These are phyloP conservation scores for Cathartes aura DNA, from an alignment of 2,113 vertebrate species.

Conservation along the genomic window DNA sequence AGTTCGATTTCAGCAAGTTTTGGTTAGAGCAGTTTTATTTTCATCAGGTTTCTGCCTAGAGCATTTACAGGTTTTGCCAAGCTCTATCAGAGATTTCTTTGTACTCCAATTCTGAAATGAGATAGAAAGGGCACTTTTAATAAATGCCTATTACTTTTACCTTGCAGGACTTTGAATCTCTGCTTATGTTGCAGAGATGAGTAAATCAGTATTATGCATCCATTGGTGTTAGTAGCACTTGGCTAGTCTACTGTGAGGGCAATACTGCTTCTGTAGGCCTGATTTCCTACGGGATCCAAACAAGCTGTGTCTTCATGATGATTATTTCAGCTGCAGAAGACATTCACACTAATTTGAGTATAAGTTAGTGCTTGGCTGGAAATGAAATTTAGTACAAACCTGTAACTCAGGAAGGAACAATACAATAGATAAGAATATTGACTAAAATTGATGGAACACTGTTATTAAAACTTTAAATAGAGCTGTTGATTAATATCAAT, in stretches of 20 bases:
- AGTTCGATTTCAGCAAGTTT: not conserved
- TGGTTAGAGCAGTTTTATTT: not conserved
- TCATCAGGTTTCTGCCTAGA: not conserved
- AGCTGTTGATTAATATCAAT: not conserved
- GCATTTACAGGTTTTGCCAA: not conserved
- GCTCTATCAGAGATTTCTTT: not conserved
- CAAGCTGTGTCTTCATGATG: not conserved
- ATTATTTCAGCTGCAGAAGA: not conserved
- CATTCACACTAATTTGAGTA: not conserved
- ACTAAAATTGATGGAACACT: not conserved
- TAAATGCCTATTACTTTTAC: not conserved
- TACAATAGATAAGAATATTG: not conserved
- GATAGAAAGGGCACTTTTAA: not conserved
- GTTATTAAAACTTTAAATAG: not conserved
- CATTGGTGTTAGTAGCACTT: not conserved
- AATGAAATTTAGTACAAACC: not conserved
- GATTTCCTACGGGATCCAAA: not conserved
- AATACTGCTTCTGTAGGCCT: not conserved
- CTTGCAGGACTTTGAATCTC: not conserved
- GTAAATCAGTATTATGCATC: not conserved
- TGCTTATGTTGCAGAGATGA: not conserved
- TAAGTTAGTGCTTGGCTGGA: not conserved
- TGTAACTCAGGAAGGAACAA: not conserved
- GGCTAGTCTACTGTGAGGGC: not conserved
- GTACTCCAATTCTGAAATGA: not conserved